Evolutionary conservation across 2,113 vertebrate species (phyloP).

Genomic region (Illadopsis cleaveri): DNA sequence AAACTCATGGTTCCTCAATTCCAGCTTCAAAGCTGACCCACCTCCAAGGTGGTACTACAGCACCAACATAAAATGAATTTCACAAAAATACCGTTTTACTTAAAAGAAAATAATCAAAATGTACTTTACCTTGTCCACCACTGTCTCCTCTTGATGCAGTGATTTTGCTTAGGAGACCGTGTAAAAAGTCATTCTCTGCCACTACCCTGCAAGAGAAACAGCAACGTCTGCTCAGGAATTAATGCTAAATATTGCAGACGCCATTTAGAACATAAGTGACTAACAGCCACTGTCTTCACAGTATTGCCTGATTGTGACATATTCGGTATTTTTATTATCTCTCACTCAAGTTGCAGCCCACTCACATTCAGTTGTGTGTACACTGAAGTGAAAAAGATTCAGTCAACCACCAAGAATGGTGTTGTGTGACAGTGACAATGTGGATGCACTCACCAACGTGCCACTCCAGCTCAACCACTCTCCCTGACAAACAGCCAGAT

Average conservation of each 20-base stretch:
- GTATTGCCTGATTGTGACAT: not conserved
- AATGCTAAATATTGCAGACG: not conserved
- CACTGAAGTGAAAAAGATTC: not conserved
- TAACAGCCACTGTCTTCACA: not conserved
- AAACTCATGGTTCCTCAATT: not conserved
- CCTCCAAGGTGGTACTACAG: not conserved
- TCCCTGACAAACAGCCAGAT: not conserved
- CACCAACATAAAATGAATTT: not conserved
- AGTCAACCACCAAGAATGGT: accelerated
- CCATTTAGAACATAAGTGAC: not conserved
- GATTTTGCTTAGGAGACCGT: conserved; percentile 90
- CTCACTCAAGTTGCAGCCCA: not conserved
- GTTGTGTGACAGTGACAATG: not conserved
- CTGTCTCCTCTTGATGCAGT: conserved; percentile 91
- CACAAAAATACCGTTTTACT: not conserved
- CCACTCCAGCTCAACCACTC: not conserved
- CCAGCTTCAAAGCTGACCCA: not conserved
- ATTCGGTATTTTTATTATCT: not conserved
- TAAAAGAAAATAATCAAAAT: not conserved
- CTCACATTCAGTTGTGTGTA: not conserved
- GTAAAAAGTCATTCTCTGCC: conserved; percentile 93
- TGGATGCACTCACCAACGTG: not conserved
- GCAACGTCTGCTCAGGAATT: not conserved
- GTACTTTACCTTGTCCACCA: conserved; percentile 90
- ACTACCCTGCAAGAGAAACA: conserved; percentile 78